Evolutionary conservation across 2,797 vertebrate genomes (phyloP).

Genomic region (Ctenosaura bakeri): DNA sequence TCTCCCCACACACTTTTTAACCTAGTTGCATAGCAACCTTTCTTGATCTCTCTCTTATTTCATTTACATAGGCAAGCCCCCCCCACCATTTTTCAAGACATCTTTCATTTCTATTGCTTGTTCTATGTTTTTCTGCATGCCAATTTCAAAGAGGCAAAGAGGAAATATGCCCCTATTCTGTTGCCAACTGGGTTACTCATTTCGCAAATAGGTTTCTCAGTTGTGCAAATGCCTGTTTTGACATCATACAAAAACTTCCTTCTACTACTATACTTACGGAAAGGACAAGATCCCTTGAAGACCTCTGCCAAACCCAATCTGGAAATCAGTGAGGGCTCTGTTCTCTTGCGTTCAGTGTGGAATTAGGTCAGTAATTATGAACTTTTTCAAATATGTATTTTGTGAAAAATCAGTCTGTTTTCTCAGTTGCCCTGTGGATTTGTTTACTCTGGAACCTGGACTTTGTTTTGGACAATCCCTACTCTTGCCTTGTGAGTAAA

Average conservation of each 20-base stretch:
- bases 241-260: neutral
- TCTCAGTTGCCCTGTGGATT: too few relatives aligned
- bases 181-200: neutral
- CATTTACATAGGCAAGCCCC: constrained; percentile 44
- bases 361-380: neutral
- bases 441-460: too few relatives aligned
- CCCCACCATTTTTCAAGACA: neutral
- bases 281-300: neutral
- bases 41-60: constrained; percentile 55
- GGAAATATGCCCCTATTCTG: neutral
- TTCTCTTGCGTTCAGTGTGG: neutral
- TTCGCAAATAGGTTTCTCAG: constrained; percentile 7
- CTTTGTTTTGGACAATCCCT: too few relatives aligned
- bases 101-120: neutral
- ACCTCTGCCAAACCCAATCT: neutral
- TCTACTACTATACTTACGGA: neutral
- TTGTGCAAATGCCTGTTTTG: neutral
- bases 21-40: constrained; percentile 59
- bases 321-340: neutral
- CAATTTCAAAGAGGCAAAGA: constrained; percentile 1
- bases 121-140: neutral
- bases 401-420: too few relatives aligned
- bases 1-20: neutral
- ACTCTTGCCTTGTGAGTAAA: too few relatives aligned
- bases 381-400: neutral